Conservation (phyloP, 2,888 invertebrate species). For the Pegoplata infirma region DNA sequence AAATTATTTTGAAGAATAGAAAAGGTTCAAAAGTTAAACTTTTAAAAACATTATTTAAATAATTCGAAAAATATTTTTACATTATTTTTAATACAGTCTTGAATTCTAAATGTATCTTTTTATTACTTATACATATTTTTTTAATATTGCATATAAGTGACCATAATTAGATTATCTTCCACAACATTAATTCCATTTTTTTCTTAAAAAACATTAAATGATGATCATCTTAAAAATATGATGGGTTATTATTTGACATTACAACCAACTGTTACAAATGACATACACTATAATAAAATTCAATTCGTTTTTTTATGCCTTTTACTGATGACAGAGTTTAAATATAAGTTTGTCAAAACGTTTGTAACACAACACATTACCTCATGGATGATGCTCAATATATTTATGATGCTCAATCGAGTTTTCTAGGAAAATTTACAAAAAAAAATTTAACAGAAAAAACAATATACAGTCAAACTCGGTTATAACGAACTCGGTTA, state of each 20-base stretch:
- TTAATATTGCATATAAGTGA: conserved; percentile 74
- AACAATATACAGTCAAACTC: too few relatives aligned
- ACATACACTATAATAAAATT: conserved; percentile 48
- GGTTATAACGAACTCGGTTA: too few relatives aligned
- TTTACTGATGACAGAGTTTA: conserved; percentile 27
- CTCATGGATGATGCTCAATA: too few relatives aligned
- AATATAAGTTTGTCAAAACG: too few relatives aligned
- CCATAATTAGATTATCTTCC: conserved; percentile 78
- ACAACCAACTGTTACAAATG: conserved; percentile 57
- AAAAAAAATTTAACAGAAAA: too few relatives aligned
- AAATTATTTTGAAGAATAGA: neutral
- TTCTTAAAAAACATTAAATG: conserved; percentile 65
- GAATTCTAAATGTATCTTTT: neutral
- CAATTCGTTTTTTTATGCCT: conserved; percentile 52
- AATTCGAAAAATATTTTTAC: neutral
- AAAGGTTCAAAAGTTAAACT: neutral
- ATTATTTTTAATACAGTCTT: too few relatives aligned
- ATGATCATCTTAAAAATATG: conserved; percentile 55
- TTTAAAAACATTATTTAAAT: neutral
- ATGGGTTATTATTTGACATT: conserved; percentile 51
- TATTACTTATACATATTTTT: neutral
- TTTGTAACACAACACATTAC: too few relatives aligned
- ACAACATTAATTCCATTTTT: conserved; percentile 75
- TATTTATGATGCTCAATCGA: too few relatives aligned
- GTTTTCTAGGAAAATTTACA: too few relatives aligned